Conservation (phyloP, 2,888 invertebrate genomes). For the Diarsia rubi region DNA sequence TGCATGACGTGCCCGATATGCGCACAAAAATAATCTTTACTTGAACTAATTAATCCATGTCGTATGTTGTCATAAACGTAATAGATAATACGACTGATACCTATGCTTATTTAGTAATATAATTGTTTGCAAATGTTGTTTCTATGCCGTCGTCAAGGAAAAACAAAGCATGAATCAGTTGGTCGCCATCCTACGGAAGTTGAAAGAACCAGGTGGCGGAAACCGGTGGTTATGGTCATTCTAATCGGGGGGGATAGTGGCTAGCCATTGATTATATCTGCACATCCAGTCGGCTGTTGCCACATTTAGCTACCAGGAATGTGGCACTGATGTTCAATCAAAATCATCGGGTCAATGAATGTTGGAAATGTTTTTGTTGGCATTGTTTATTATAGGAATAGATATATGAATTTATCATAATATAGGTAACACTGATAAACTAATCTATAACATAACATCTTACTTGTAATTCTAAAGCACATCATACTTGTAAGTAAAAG, state of each 20-base stretch:
- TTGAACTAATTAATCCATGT: constrained; percentile 20
- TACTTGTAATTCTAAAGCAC: too few relatives aligned
- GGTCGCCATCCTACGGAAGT: constrained; percentile 38
- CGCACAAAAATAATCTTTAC: constrained; percentile 23
- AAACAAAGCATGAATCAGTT: constrained; percentile 28
- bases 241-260: constrained; percentile 13
- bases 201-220: constrained; percentile 27
- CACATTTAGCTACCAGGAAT: constrained; percentile 7
- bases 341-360: background rate
- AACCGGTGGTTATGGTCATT: constrained; percentile 35
- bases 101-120: constrained; percentile 10
- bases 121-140: constrained; percentile 25
- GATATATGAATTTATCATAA: constrained; percentile 3
- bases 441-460: too few relatives aligned
- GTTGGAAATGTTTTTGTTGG: background rate
- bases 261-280: constrained; percentile 26
- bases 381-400: background rate
- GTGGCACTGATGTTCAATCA: constrained; percentile 7
- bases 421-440: constrained; percentile 7
- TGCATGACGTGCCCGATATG: background rate
- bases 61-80: constrained; percentile 14
- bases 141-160: constrained; percentile 18
- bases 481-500: too few relatives aligned
- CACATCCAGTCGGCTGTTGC: constrained; percentile 31
- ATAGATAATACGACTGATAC: constrained; percentile 14